Base-by-base conservation (phyloP, 2,113 vertebrate species). In the Platichthys flesus region DNA sequence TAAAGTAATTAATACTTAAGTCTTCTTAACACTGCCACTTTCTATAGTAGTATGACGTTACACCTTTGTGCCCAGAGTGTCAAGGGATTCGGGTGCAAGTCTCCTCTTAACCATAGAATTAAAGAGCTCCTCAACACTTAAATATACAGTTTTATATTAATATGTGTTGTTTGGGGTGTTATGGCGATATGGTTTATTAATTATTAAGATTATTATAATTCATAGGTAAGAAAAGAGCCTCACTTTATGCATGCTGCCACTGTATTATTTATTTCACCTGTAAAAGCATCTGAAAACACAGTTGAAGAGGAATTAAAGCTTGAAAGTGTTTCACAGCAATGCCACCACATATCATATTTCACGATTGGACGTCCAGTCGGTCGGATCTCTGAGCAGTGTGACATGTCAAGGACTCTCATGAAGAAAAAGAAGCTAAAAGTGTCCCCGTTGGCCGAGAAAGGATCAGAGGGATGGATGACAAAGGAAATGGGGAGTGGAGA, bases 1-100 rank as follows among this genome's bases (percentile, higher is more conserved):
- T 83, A 84, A 78, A 76, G 86, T 90, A 90, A 89, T 92, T 91
- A 92, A 91, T 90, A 90, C 88, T 90, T 90, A 90, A 91, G 89
- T 90, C 88, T 85, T 86, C 90, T 82, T 83, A 90, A 85, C 87
- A 77, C 76, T 86, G 75, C 76, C 63, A 78, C 84, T 89, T 81
- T 86, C 82, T 67, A 51, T 56, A 79, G 68, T 70, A 67, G 68
- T 18, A 18, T 85, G 78, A 85, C 80, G 70, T 79, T 69, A 85
- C 87, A 89, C 85, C 84, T 87, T 87, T 87, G 78, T 90, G 87
- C 60, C 81, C 78, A 82, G 31, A 73, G 67, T 79, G 72, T 83
- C 77, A 79, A 70, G 85, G 87, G 90, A 90, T 87, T 91, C 83
- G 76, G 56, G 67, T 80, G 71, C 78, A 82, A 92, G 89, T 88